Evolutionary conservation across 2,888 invertebrate species (phyloP), one percentile per base, ranked within the genome.

Genomic region (Arrhopalites spinosus): DNA sequence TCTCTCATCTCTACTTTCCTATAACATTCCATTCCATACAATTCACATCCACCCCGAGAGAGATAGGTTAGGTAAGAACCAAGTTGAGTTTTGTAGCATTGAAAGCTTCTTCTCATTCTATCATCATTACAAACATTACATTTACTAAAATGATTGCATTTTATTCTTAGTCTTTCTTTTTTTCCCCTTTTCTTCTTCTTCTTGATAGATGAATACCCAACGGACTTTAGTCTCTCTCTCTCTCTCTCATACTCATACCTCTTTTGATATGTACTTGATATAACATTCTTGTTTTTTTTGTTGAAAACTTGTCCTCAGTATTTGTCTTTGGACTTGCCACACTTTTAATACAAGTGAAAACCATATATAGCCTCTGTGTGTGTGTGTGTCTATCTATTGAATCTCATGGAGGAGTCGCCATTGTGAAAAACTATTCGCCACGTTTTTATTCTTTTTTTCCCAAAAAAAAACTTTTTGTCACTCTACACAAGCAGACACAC

Each of bases 71-170:
- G 36, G 30, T n/a, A 30, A 36, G 25, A n/a, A n/a, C n/a, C 23
- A n/a, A 45, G 72, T 74, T 73, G 73, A 75, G 53, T 17, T 68
- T 47, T 36, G 68, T 53, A 69, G 23, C 64, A 64, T 64, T 73
- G 67, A 72, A 66, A 67, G 53, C 66, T 61, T 50, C 23, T 59
- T 76, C 67, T 69, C 30, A 20, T 53, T 70, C 71, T 66, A 74
- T 68, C 77, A 74, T 73, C 73, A 69, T 68, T 66, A 67, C 68
- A 53, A 43, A 73, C 73, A 73, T 73, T 69, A 66, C 50, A 74
- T 69, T 56, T 59, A 30, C 69, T 50, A 61, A 53, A 47, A 72
- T 67, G 69, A 74, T 61, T 53, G 66, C 75, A 73, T 68, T 75
- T 71, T 69, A 67, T 69, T 64, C 71, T 72, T 66, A 43, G n/a